Conservation (phyloP, 2,888 invertebrate species). For the Phyllotreta striolata region DNA sequence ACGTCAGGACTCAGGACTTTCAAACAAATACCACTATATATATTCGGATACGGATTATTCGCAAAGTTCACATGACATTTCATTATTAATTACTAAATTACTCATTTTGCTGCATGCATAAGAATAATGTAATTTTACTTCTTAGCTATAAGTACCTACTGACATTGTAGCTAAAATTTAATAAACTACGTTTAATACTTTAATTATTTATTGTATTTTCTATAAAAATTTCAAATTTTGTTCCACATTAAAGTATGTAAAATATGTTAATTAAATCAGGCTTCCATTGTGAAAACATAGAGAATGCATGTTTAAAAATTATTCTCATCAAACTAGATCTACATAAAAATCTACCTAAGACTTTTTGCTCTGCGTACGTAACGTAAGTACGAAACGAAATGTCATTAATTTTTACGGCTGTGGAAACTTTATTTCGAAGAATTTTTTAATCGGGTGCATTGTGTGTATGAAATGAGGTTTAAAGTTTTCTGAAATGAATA, state of each 20-base stretch:
- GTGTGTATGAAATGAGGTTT: slow-evolving; percentile 52
- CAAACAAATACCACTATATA: slow-evolving; percentile 46
- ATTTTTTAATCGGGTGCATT: slow-evolving; percentile 53
- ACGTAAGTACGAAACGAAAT: slow-evolving; percentile 30
- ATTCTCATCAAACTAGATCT: slow-evolving; percentile 36
- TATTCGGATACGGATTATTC: slow-evolving; percentile 45
- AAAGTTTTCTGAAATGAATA: slow-evolving; percentile 51
- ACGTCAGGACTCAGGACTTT: slow-evolving; percentile 45
- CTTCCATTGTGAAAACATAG: slow-evolving; percentile 26
- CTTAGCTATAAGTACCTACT: no score
- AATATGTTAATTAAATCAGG: slow-evolving; percentile 26
- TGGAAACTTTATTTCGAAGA: slow-evolving; percentile 50
- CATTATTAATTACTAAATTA: slow-evolving; percentile 45
- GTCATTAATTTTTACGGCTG: slow-evolving; percentile 53
- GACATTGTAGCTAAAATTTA: no score
- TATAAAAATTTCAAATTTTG: no score
- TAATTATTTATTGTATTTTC: no score
- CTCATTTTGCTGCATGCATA: slow-evolving; percentile 25
- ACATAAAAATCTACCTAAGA: slow-evolving; percentile 44
- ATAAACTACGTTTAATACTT: no score
- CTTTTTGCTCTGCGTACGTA: slow-evolving; percentile 30
- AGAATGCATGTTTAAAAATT: slow-evolving; percentile 29
- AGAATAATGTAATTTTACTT: slow-evolving; percentile 13
- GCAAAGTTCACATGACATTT: slow-evolving; percentile 48
- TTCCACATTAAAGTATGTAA: not conserved